A percentile compares a stretch with the other conserved stretches of the same genome.
Conservation (phyloP, 2,113 vertebrate species). For the Etheostoma cragini region DNA sequence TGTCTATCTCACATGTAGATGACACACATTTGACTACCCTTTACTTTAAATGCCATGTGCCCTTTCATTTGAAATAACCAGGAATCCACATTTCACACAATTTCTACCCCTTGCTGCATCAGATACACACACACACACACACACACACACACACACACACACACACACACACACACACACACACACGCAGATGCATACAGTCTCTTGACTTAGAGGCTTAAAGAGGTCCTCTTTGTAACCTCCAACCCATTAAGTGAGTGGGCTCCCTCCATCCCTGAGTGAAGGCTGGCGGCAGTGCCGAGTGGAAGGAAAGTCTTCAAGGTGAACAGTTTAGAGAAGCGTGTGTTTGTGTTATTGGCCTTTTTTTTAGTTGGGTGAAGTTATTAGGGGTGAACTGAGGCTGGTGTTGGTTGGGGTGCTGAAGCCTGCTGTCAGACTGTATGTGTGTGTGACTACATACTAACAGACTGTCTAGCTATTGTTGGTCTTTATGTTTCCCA, state of each 20-base stretch:
- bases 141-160: neutral
- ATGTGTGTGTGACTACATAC: slow-evolving; percentile 10
- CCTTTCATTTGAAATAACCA: too few relatives aligned
- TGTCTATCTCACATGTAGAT: neutral
- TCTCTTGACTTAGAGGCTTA: slow-evolving; percentile 9
- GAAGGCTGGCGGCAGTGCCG: slow-evolving; percentile 36
- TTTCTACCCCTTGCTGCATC: neutral
- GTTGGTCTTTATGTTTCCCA: slow-evolving; percentile 19
- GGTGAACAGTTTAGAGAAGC: slow-evolving; percentile 26
- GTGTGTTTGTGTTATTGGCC: neutral
- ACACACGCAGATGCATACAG: neutral
- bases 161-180: too few relatives aligned
- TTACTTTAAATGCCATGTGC: neutral
- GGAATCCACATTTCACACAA: too few relatives aligned
- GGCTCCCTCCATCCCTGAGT: slow-evolving; percentile 39
- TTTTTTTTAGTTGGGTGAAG: neutral
- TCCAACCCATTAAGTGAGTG: slow-evolving; percentile 46
- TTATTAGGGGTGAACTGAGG: slow-evolving; percentile 21
- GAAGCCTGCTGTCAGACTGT: slow-evolving; percentile 34
- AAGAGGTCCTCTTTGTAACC: slow-evolving; percentile 31
- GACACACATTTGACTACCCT: neutral
- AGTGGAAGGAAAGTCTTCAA: slow-evolving; percentile 50
- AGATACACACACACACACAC: too few relatives aligned
- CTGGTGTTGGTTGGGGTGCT: slow-evolving; percentile 2
- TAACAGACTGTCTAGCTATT: neutral